Percentiles rank a stretch among this genome's conserved stretches.
Conservation (phyloP, 2,888 invertebrate genomes). For the Ferrisia virgata region DNA sequence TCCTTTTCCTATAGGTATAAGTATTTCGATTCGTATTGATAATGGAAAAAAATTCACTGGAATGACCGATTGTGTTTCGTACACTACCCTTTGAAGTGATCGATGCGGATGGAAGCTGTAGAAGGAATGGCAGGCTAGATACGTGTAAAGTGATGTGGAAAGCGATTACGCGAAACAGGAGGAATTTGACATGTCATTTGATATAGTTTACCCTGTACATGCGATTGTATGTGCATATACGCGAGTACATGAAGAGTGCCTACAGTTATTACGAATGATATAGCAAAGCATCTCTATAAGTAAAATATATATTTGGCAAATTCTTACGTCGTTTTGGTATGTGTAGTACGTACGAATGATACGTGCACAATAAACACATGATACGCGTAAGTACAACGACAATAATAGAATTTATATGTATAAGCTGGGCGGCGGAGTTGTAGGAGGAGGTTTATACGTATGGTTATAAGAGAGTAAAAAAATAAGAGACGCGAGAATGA, state of each 20-base stretch:
- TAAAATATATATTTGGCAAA: conserved; percentile 26
- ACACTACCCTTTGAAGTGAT: no score
- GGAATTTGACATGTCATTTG: background rate
- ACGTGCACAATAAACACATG: background rate
- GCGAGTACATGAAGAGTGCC: background rate
- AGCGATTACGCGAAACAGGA: background rate
- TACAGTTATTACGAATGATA: background rate
- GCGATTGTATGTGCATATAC: background rate
- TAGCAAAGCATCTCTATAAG: background rate
- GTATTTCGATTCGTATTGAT: background rate
- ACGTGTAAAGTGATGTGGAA: no score
- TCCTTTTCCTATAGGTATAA: background rate
- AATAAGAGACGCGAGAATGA: conserved; percentile 23
- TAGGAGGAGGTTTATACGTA: background rate
- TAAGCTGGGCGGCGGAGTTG: background rate
- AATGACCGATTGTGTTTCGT: no score
- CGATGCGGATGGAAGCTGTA: no score
- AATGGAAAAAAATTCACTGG: background rate
- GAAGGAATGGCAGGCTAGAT: no score
- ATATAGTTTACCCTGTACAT: background rate
- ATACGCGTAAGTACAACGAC: conserved; percentile 17
- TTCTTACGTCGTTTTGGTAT: conserved; percentile 18
- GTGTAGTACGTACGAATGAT: no score
- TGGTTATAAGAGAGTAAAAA: background rate
- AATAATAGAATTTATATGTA: conserved; percentile 21